Conservation (phyloP, 2,797 vertebrate genomes). For the Myotis daubentonii region DNA sequence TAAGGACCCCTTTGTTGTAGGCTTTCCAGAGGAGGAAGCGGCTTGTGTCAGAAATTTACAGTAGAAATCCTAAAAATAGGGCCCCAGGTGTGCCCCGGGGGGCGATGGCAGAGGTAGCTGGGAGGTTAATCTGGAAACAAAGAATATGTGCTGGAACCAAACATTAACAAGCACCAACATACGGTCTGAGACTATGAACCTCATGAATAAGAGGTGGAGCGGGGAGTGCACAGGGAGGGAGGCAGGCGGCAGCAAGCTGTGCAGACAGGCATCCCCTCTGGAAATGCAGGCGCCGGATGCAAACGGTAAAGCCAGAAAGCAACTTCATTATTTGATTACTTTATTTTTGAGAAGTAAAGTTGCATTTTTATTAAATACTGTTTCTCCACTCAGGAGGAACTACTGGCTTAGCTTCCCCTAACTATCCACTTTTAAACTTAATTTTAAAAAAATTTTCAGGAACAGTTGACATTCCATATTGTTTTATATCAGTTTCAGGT, state of each 20-base stretch:
- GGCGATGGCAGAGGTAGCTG: conserved; percentile 43
- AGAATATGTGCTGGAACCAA: conserved; percentile 43
- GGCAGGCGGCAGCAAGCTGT: conserved; percentile 55
- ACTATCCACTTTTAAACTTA: not conserved
- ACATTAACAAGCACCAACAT: conserved; percentile 28
- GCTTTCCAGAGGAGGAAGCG: conserved; percentile 62
- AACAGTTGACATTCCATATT: not conserved
- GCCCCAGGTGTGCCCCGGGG: conserved; percentile 58
- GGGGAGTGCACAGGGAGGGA: not conserved
- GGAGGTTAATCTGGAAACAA: conserved; percentile 69
- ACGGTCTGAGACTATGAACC: not conserved
- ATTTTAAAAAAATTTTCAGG: not conserved
- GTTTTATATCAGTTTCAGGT: not conserved
- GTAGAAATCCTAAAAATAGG: conserved; percentile 75
- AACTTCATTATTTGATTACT: not conserved
- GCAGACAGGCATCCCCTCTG: conserved; percentile 59
- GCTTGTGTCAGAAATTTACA: conserved; percentile 62
- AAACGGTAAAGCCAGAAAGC: conserved; percentile 7
- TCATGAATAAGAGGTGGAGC: conserved; percentile 11
- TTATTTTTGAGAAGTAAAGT: not conserved
- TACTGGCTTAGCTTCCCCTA: not conserved
- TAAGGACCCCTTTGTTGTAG: conserved; percentile 53
- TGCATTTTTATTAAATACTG: not conserved
- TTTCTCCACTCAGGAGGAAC: not conserved
- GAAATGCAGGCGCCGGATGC: conserved; percentile 33